Evolutionary conservation across 1,140 invertebrate genomes (phyloP).

Genomic region (Aethina tumida): DNA sequence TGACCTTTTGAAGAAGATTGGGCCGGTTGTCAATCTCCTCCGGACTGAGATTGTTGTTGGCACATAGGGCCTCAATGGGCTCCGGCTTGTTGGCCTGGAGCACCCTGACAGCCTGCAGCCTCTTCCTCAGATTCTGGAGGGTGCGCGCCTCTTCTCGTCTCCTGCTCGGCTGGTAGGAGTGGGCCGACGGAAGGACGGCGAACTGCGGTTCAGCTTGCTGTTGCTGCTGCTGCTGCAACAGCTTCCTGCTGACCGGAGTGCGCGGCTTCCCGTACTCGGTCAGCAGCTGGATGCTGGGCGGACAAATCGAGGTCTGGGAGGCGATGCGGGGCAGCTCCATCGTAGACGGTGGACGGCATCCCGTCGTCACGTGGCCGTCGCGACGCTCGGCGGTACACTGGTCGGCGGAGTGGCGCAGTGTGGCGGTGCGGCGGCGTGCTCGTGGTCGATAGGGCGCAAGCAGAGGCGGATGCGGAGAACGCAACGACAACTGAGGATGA

Average conservation of each 20-base stretch:
- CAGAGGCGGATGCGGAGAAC: too few relatives aligned
- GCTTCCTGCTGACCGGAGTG: conserved; percentile 27
- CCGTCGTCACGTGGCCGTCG: conserved; percentile 3
- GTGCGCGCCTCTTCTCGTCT: conserved; percentile 35
- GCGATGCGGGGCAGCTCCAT: conserved; percentile 34
- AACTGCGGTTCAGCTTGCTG: conserved; percentile 27
- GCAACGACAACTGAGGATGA: too few relatives aligned
- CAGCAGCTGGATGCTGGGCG: conserved; percentile 25
- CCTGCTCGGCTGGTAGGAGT: conserved; percentile 32
- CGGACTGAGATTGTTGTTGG: conserved; percentile 26
- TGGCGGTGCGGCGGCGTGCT: too few relatives aligned
- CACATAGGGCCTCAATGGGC: conserved; percentile 20
- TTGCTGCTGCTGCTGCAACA: conserved; percentile 15
- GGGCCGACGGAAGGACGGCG: conserved; percentile 26
- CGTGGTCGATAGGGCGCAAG: too few relatives aligned
- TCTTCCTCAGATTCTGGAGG: conserved; percentile 32
- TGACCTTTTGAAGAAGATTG: conserved; percentile 36
- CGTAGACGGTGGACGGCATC: conserved; percentile 22
- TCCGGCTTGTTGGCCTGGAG: conserved; percentile 28
- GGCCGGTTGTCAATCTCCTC: conserved; percentile 33
- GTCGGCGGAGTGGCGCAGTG: too few relatives aligned
- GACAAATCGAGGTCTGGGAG: conserved; percentile 32
- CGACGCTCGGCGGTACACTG: too few relatives aligned
- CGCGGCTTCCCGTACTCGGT: conserved; percentile 23
- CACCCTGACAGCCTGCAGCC: conserved; percentile 31